These are phyloP conservation scores for Antennarius maculatus DNA, from an alignment of 2,797 vertebrate species.

Conservation along the genomic window DNA sequence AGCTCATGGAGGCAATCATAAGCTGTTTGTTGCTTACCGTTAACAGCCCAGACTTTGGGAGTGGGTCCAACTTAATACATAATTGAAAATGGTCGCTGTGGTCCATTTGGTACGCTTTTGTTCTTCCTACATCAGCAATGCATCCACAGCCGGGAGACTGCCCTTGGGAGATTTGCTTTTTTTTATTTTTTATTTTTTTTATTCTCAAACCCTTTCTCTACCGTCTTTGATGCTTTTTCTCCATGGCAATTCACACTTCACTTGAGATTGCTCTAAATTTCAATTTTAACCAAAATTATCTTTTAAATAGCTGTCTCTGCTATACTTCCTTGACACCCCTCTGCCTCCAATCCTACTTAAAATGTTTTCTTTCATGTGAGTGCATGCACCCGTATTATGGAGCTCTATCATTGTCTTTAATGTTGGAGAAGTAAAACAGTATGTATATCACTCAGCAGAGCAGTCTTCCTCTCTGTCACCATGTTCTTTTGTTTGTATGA, in stretches of 20 bases:
- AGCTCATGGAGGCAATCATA: constrained; percentile 58
- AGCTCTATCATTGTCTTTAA: constrained; percentile 31
- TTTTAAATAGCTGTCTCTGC: constrained; percentile 63
- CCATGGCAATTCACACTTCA: constrained; percentile 66
- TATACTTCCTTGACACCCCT: constrained; percentile 7
- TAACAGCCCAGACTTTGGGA: constrained; percentile 61
- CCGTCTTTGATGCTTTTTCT: constrained; percentile 51
- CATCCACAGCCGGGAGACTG: constrained; percentile 59
- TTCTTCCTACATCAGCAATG: constrained; percentile 73
- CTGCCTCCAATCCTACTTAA: neutral
- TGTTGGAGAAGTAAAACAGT: constrained; percentile 21
- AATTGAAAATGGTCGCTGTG: constrained; percentile 75
- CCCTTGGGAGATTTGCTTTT: constrained; percentile 65
- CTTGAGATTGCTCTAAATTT: constrained; percentile 71
- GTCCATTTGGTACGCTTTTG: constrained; percentile 74
- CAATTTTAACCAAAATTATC: constrained; percentile 61
- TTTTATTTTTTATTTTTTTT: constrained; percentile 47
- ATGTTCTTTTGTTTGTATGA: neutral
- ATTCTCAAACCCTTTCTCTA: constrained; percentile 32
- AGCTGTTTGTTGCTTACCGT: constrained; percentile 72
- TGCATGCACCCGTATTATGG: constrained; percentile 39
- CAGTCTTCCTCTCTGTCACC: neutral
- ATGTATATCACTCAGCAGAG: constrained; percentile 25
- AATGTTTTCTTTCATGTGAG: constrained; percentile 51
- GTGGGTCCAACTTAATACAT: constrained; percentile 64